These are phyloP conservation scores for Ectobius pallidus DNA, from an alignment of 2,888 invertebrate species.

Conservation along the genomic window DNA sequence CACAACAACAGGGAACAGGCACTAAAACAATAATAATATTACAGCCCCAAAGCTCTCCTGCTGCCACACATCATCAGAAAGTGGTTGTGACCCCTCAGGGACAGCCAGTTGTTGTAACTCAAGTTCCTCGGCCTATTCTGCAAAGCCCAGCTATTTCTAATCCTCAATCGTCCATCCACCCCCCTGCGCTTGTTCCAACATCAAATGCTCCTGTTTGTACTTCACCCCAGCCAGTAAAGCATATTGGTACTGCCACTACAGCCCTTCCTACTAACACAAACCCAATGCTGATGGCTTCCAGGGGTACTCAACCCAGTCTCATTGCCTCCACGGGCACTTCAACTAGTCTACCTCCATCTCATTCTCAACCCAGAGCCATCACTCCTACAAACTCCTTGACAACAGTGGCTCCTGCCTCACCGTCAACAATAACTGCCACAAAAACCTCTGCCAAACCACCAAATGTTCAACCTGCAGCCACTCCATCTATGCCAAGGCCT, in stretches of 20 bases:
- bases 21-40: conserved; percentile 74
- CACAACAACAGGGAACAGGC: conserved; percentile 68
- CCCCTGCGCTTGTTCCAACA: conserved; percentile 54
- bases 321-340: conserved; percentile 27
- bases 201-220: conserved; percentile 53
- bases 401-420: conserved; percentile 40
- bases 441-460: conserved; percentile 32
- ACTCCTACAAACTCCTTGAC: conserved; percentile 41
- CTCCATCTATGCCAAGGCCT: conserved; percentile 22
- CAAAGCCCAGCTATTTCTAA: conserved; percentile 59
- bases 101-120: conserved; percentile 69
- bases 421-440: conserved; percentile 39
- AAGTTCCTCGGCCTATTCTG: conserved; percentile 61
- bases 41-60: conserved; percentile 61
- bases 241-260: neutral
- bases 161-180: conserved; percentile 52
- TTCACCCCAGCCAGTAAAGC: conserved; percentile 43
- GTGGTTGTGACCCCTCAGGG: conserved; percentile 71
- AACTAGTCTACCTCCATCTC: conserved; percentile 41
- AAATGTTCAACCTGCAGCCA: neutral
- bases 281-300: conserved; percentile 16
- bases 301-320: conserved; percentile 6
- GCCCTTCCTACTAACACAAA: neutral
- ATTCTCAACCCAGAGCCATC: conserved; percentile 21
- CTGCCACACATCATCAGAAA: conserved; percentile 55